Evolutionary conservation across 2,888 invertebrate genomes (phyloP).

Genomic region (Cheiracanthium punctorium): DNA sequence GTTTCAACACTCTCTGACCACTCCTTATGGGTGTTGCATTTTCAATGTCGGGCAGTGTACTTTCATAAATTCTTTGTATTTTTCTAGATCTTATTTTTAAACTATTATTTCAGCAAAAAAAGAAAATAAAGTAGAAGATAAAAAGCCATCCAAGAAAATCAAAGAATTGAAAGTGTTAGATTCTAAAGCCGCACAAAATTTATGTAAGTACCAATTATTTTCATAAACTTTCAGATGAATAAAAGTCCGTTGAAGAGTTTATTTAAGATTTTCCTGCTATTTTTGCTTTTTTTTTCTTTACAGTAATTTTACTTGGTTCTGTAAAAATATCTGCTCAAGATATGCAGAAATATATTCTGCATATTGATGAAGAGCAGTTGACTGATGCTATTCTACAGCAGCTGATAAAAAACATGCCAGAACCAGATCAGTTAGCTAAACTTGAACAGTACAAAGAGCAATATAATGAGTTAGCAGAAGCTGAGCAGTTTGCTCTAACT

Average conservation of each 20-base stretch:
- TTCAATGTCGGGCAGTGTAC: too few relatives aligned
- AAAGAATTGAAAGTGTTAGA: conserved; percentile 95
- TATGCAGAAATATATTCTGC: conserved; percentile 85
- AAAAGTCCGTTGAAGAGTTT: too few relatives aligned
- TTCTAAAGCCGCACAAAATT: conserved; percentile 93
- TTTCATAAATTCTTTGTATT: too few relatives aligned
- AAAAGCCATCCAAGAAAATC: conserved; percentile 83
- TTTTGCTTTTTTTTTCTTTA: too few relatives aligned
- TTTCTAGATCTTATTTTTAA: too few relatives aligned
- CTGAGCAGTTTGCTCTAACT: conserved; percentile 95
- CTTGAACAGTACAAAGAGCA: conserved; percentile 86
- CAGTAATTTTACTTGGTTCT: conserved; percentile 78
- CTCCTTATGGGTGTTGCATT: too few relatives aligned
- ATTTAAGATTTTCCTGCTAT: too few relatives aligned
- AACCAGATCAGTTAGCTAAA: conserved; percentile 90
- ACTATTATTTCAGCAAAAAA: conserved; percentile 61
- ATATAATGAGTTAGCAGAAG: conserved; percentile 89
- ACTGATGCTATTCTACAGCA: conserved; percentile 92
- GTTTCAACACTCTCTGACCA: too few relatives aligned
- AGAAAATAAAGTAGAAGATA: conserved; percentile 70
- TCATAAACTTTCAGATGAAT: too few relatives aligned
- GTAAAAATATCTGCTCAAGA: conserved; percentile 78
- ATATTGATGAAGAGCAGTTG: conserved; percentile 90
- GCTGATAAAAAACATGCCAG: conserved; percentile 92
- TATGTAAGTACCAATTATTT: conserved; percentile 77